Evolutionary conservation across 2,888 invertebrate species (phyloP).

Genomic region (Homarus gammarus): DNA sequence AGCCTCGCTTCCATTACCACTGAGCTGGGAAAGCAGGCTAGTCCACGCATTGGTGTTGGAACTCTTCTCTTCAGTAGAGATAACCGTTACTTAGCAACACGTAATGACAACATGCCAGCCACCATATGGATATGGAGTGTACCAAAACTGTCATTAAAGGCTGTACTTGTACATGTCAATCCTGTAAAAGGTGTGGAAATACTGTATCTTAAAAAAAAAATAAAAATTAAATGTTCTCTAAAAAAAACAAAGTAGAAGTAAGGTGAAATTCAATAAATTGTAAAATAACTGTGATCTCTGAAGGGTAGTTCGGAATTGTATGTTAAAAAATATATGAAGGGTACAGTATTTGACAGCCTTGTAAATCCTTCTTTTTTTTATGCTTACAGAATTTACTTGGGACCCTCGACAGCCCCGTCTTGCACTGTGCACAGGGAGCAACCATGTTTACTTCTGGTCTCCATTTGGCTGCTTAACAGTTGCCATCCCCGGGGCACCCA

Average conservation of each 20-base stretch:
- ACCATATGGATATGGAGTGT: constrained; percentile 80
- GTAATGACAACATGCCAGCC: constrained; percentile 79
- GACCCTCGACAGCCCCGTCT: constrained; percentile 79
- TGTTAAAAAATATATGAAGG: too few relatives aligned
- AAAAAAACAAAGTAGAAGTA: too few relatives aligned
- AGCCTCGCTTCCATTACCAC: constrained; percentile 29
- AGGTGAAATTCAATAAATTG: too few relatives aligned
- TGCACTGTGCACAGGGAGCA: constrained; percentile 79
- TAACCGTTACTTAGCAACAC: constrained; percentile 79
- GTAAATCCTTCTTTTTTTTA: not conserved
- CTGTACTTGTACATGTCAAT: constrained; percentile 79
- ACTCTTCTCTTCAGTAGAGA: constrained; percentile 78
- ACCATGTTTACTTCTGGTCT: constrained; percentile 80
- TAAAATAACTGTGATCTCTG: not conserved
- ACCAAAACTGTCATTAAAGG: constrained; percentile 78
- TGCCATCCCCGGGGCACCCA: constrained; percentile 53
- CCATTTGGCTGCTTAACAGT: constrained; percentile 76
- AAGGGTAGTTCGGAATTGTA: too few relatives aligned
- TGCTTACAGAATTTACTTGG: constrained; percentile 78
- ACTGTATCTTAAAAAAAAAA: too few relatives aligned
- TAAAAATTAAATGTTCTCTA: too few relatives aligned
- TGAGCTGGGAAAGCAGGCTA: constrained; percentile 75
- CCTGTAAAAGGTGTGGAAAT: constrained; percentile 78
- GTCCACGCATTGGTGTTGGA: constrained; percentile 79
- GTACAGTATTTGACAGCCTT: too few relatives aligned